Percentiles rank a stretch among this genome's conserved stretches.
These are phyloP conservation scores for Pyralis farinalis DNA, from an alignment of 2,888 invertebrate genomes.

Conservation along the genomic window DNA sequence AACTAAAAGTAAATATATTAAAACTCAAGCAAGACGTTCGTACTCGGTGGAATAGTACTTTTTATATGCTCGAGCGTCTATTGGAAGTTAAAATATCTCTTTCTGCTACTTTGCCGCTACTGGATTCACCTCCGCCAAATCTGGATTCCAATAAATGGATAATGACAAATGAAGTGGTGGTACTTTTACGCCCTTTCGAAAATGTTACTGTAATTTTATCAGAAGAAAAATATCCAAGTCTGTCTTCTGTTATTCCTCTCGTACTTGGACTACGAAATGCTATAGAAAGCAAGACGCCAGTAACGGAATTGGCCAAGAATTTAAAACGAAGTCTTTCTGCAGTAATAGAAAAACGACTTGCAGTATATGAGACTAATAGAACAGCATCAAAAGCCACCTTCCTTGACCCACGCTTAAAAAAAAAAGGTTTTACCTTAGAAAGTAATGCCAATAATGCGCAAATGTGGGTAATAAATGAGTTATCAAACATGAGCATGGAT, in stretches of 20 bases:
- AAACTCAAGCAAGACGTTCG: conserved; percentile 29
- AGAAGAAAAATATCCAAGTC: conserved; percentile 26
- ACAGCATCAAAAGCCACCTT: conserved; percentile 8
- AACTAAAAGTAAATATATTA: conserved; percentile 17
- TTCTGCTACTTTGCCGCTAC: conserved; percentile 21
- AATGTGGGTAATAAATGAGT: conserved; percentile 3
- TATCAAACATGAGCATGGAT: neutral
- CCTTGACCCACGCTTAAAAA: conserved; percentile 13
- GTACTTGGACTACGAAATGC: conserved; percentile 18
- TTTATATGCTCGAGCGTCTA: conserved; percentile 24
- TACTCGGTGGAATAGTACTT: conserved; percentile 25
- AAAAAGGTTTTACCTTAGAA: conserved; percentile 11
- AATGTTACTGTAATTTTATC: conserved; percentile 22
- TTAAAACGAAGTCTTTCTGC: too few species aligned
- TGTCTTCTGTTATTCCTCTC: conserved; percentile 27
- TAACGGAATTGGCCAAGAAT: too few species aligned
- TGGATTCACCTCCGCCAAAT: conserved; percentile 16
- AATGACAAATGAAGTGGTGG: conserved; percentile 16
- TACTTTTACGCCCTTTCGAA: conserved; percentile 22
- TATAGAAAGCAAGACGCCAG: too few species aligned
- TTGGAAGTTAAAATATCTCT: conserved; percentile 20
- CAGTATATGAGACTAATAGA: conserved; percentile 2
- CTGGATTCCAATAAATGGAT: conserved; percentile 23
- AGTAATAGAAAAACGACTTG: too few species aligned
- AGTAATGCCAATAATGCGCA: conserved; percentile 11